Base-by-base conservation (phyloP, 2,888 invertebrate genomes). In the Corbicula japonica region DNA sequence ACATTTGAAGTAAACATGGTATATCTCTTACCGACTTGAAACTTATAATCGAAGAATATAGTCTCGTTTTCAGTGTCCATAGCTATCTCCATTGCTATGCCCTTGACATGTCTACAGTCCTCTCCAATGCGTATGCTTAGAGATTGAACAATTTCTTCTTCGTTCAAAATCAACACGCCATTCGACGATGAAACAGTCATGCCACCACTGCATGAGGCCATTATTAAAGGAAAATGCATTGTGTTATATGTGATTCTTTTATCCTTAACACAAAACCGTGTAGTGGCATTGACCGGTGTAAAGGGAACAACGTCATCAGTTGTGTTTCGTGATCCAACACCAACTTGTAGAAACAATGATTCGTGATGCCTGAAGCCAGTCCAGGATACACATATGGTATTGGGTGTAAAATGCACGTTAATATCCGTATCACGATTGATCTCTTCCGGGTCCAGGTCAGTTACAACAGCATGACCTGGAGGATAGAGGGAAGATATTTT, bases 391-490 rank as follows among this genome's bases (percentile, higher is more conserved):
- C 80, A 80, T 6, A 76, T 28, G 1, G 58, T 69, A n/a, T 63
- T 28, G 15, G 8, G n/a, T 0, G 70, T 65, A 35, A 73, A 73
- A 54, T 80, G 80, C 0, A 44, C 72, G 21, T 65, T 35, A 6
- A 70, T 50, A 56, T 76, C 75, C 3, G 18, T 6, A 32, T 21
- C 18, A 10, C 1, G n/a, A 3, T 30, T 15, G 23, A 34, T 12
- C 38, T 26, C 21, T 21, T 30, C 38, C 15, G 76, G 80, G 28
- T 80, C 76, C 26, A 76, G 54, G 52, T 86, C 83, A 18, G 60
- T 26, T 23, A 86, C 76, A 2, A 63, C n/a, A 4, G 79, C 83
- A 12, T 80, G 56, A 6, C 80, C 83, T 5, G 86, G 86, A 3
- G 86, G 84, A 48, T 73, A 79, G 32, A 34, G 58, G 0, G 83